phyloP scores from a whole-genome alignment of 2,888 invertebrate genomes.

The Hirtodrosophila duncani region DNA sequence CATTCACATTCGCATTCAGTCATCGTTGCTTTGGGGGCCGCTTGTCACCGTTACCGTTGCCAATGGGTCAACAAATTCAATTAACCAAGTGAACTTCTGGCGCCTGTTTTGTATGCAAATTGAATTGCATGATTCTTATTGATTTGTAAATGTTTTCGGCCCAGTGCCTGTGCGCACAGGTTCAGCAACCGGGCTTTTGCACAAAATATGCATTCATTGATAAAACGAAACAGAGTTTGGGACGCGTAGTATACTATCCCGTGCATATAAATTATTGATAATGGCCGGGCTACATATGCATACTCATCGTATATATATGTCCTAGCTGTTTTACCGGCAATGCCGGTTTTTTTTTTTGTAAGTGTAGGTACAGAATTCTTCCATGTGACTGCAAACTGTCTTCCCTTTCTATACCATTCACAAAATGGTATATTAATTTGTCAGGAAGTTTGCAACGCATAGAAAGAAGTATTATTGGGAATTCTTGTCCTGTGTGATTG shows the following conservation, averaged over 20 bases:
- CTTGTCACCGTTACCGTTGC: constrained; percentile 30
- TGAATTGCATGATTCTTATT: constrained; percentile 50
- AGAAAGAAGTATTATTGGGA: too few relatives aligned
- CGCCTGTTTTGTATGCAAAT: constrained; percentile 42
- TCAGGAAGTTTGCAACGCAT: constrained; percentile 9
- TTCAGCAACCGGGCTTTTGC: too few relatives aligned
- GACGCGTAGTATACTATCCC: constrained; percentile 5
- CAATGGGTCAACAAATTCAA: constrained; percentile 73
- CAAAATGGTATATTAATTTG: too few relatives aligned
- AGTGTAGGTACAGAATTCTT: neutral
- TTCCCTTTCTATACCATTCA: too few relatives aligned
- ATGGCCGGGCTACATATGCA: constrained; percentile 8
- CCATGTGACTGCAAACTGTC: too few relatives aligned
- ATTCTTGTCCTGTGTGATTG: too few relatives aligned
- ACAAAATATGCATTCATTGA: constrained; percentile 53
- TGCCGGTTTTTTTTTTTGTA: constrained; percentile 2
- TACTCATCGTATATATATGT: neutral
- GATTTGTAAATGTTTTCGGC: constrained; percentile 8
- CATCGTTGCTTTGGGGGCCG: neutral
- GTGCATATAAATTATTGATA: constrained; percentile 41
- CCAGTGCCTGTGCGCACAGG: neutral
- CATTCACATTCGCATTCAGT: neutral
- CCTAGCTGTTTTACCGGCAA: constrained; percentile 6
- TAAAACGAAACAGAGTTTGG: constrained; percentile 39
- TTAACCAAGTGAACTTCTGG: constrained; percentile 72